A percentile compares a stretch with the other conserved stretches of the same genome.
Conservation (phyloP, 92 coral and sea anemone genomes). For the Bergia puertoricense region DNA sequence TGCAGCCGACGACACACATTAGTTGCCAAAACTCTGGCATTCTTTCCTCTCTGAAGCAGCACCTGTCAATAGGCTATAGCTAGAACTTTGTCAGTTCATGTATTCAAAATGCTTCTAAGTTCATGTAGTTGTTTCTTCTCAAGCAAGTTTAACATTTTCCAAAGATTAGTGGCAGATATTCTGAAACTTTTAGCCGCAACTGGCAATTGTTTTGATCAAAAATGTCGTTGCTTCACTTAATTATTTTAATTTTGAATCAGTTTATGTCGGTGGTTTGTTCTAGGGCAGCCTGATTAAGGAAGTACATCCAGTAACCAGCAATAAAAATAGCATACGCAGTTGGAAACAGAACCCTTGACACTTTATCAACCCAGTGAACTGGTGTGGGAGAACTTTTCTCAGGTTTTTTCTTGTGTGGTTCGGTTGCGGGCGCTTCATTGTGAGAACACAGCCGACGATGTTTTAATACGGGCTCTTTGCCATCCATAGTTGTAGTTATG, state of each 20-base stretch:
- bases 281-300: conserved; percentile 10
- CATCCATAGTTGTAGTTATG: conserved; percentile 39
- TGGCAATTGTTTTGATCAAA: background rate
- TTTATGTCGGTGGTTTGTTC: background rate
- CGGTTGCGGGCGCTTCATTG: background rate
- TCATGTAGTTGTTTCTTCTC: too few relatives aligned
- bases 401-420: background rate
- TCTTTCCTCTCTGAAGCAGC: background rate
- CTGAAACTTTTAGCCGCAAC: background rate
- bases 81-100: background rate
- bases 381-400: background rate
- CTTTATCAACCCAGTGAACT: conserved; percentile 55
- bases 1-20: background rate
- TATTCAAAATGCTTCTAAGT: too few relatives aligned
- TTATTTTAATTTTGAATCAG: background rate
- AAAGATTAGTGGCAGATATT: too few relatives aligned
- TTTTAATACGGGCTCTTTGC: background rate
- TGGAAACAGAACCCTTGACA: conserved; percentile 54
- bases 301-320: conserved; percentile 53
- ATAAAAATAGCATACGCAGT: conserved; percentile 35
- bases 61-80: background rate
- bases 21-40: background rate
- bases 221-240: background rate
- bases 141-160: too few relatives aligned
- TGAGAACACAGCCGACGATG: conserved; percentile 6